Base-by-base conservation (phyloP, 2,888 invertebrate species). In the Slavum lentiscoides region DNA sequence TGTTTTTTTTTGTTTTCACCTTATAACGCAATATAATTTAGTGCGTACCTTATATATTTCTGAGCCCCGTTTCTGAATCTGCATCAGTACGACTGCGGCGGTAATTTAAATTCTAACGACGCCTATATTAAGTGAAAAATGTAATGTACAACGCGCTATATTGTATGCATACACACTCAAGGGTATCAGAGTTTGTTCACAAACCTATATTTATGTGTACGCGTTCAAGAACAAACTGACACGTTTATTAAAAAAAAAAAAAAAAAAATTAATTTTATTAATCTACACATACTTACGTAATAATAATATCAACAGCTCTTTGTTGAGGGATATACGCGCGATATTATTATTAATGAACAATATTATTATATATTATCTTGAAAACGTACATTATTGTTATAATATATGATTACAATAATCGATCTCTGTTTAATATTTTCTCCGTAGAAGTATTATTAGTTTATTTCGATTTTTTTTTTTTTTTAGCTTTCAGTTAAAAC, bases 211-310 rank as follows among this genome's bases (percentile, higher is more conserved):
- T 43, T 9, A 43, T 43, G 7, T 3, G 7, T 6, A 39, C 7
- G 43, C 39, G 4, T 13, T 17, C 23, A 23, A 74, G 39, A 66
- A 66, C 43, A 30, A 19, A 30, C 49, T 59, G 58, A 76, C 59
- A 59, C 13, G 17, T 76, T 55, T 74, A 66, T 74, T 74, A 30
- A 53, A 55, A 74, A 74, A 11, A 49, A 49, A 49, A 49, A n/a
- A n/a, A n/a, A 30, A 30, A 30, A 30, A 30, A 30, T 30, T 30
- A 4, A 1, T 30, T 30, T 30, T 43, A 4, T 30, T 30, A 30
- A 17, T 66, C 37, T 55, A 66, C 23, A 49, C 30, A 19, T 8
- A 23, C 43, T 1, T 11, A 49, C 37, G 13, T 62, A 73, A 61
- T 49, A 49, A 49, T 49, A 49, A 49, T 11, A 49, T 49, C 13